phyloP scores from a whole-genome alignment of 1,140 invertebrate species.

The Delia radicum region DNA sequence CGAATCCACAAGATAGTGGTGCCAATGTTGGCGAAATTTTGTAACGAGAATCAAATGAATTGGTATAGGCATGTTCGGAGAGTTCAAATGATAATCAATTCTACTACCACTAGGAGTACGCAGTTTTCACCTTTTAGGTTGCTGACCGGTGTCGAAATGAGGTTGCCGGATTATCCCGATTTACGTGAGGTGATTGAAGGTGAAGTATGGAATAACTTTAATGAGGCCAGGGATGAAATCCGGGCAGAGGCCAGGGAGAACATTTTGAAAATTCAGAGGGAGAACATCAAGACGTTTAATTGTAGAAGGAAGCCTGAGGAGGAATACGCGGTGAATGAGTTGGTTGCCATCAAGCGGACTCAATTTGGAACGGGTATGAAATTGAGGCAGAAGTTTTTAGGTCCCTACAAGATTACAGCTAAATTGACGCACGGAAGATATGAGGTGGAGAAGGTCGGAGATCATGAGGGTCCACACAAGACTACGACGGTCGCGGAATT shows the following conservation, averaged over 20 bases:
- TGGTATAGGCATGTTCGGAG: constrained; percentile 43
- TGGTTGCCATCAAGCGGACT: constrained; percentile 53
- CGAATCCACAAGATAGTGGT: not conserved
- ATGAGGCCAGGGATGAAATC: constrained; percentile 27
- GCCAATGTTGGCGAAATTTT: constrained; percentile 42
- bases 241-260: constrained; percentile 34
- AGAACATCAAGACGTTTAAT: constrained; percentile 46
- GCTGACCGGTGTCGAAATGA: constrained; percentile 42
- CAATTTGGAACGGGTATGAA: constrained; percentile 46
- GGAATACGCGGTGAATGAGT: constrained; percentile 42
- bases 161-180: constrained; percentile 36
- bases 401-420: constrained; percentile 38
- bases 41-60: constrained; percentile 32
- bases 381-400: constrained; percentile 43
- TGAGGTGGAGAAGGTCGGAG: not conserved
- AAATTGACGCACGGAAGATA: not conserved
- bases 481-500: not conserved
- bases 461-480: not conserved
- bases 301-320: constrained; percentile 35
- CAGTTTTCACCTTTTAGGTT: constrained; percentile 47
- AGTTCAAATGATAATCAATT: constrained; percentile 44
- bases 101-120: constrained; percentile 44
- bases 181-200: constrained; percentile 37
- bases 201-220: constrained; percentile 35
- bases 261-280: constrained; percentile 46